phyloP scores from a whole-genome alignment of 2,888 invertebrate genomes.

The Rotaria magnacalcarata region DNA sequence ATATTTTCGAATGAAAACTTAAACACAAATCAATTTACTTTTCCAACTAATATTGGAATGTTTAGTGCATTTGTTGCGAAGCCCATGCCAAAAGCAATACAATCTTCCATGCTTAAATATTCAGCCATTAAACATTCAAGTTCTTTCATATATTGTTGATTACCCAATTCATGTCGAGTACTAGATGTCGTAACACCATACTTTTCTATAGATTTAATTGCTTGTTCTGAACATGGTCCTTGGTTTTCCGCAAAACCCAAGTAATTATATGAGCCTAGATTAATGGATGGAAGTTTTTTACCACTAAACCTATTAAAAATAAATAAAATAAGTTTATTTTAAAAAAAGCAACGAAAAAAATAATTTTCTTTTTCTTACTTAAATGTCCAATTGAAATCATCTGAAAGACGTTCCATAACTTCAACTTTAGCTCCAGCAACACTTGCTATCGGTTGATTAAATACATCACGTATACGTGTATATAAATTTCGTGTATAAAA shows the following conservation, averaged over 20 bases:
- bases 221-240: conserved; percentile 74
- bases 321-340: too few species aligned
- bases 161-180: conserved; percentile 76
- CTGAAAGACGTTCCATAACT: conserved; percentile 76
- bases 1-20: not conserved
- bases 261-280: conserved; percentile 96
- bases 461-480: conserved; percentile 84
- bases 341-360: too few species aligned
- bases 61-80: conserved; percentile 94
- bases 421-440: conserved; percentile 81
- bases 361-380: conserved; percentile 61
- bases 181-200: conserved; percentile 74
- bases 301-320: conserved; percentile 65
- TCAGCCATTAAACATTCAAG: conserved; percentile 77
- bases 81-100: conserved; percentile 93
- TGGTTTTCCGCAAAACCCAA: conserved; percentile 83
- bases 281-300: conserved; percentile 75
- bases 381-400: conserved; percentile 87
- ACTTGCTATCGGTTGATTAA: conserved; percentile 88
- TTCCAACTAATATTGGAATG: conserved; percentile 76
- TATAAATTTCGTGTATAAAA: conserved; percentile 83
- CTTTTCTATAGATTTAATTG: conserved; percentile 67
- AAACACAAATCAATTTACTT: conserved; percentile 55
- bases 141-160: conserved; percentile 56
- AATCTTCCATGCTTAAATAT: conserved; percentile 85